These are phyloP conservation scores for Amphimallon solstitiale DNA, from an alignment of 2,888 invertebrate genomes.

Conservation along the genomic window DNA sequence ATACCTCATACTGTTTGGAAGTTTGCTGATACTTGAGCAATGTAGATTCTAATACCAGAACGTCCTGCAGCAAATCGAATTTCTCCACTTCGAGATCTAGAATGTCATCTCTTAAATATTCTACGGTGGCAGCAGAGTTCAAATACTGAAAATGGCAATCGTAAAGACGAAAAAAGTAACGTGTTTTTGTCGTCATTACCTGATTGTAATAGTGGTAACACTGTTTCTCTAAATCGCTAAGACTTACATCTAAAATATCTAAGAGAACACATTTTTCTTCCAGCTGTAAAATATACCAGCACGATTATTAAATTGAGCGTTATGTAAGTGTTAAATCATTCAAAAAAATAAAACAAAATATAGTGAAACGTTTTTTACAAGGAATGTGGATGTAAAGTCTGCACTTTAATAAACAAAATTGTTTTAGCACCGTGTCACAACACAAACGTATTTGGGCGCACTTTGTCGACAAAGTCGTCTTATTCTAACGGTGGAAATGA, in stretches of 20 bases:
- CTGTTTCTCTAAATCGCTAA: conserved; percentile 34
- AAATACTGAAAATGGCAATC: conserved; percentile 41
- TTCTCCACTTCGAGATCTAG: conserved; percentile 59
- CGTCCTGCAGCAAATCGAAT: conserved; percentile 57
- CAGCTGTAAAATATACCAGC: conserved; percentile 28
- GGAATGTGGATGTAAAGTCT: too few relatives aligned
- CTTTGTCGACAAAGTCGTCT: too few relatives aligned
- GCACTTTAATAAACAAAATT: too few relatives aligned
- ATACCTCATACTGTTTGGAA: conserved; percentile 44
- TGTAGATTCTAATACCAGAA: conserved; percentile 55
- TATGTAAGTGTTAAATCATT: too few relatives aligned
- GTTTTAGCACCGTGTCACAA: too few relatives aligned
- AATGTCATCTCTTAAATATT: conserved; percentile 56
- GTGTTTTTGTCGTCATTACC: conserved; percentile 18
- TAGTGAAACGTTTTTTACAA: too few relatives aligned
- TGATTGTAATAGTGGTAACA: conserved; percentile 35
- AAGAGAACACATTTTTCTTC: conserved; percentile 32
- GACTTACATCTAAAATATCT: conserved; percentile 34
- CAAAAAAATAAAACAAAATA: too few relatives aligned
- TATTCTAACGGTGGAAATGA: too few relatives aligned
- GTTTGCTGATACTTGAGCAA: conserved; percentile 57
- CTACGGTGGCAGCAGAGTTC: conserved; percentile 41
- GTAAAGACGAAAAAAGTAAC: neutral
- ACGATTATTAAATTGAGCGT: neutral
- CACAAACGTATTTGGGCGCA: too few relatives aligned